phyloP scores from a whole-genome alignment of 2,888 invertebrate species.

The Lochmaea crataegi region DNA sequence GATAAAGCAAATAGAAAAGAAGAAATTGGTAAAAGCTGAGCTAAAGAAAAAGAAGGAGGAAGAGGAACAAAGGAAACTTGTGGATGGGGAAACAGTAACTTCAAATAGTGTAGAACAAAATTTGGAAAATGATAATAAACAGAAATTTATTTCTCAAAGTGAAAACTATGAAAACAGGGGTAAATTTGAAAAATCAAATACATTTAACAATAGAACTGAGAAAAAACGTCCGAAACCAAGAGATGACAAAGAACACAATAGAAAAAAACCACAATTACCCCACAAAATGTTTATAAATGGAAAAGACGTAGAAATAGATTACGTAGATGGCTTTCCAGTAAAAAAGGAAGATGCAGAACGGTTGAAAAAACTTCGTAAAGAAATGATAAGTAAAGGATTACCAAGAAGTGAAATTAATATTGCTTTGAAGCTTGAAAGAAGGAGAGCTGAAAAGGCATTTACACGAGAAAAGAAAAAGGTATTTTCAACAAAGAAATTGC shows the following conservation, averaged over 20 bases:
- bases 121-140: slow-evolving; percentile 39
- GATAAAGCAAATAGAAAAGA: slow-evolving; percentile 52
- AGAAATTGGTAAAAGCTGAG: slow-evolving; percentile 46
- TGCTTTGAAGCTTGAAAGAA: slow-evolving; percentile 76
- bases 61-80: slow-evolving; percentile 24
- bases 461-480: slow-evolving; percentile 75
- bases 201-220: slow-evolving; percentile 28
- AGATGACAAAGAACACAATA: slow-evolving; percentile 56
- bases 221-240: slow-evolving; percentile 40
- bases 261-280: slow-evolving; percentile 53
- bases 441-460: slow-evolving; percentile 79
- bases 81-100: slow-evolving; percentile 33
- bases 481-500: slow-evolving; percentile 54
- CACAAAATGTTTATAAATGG: slow-evolving; percentile 73
- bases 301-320: slow-evolving; percentile 71
- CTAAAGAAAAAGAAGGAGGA: slow-evolving; percentile 41
- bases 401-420: slow-evolving; percentile 75
- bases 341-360: slow-evolving; percentile 77
- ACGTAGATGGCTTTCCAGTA: slow-evolving; percentile 79
- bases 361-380: slow-evolving; percentile 71
- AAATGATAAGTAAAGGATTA: slow-evolving; percentile 75
- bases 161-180: slow-evolving; percentile 40
- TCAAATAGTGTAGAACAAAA: neutral
- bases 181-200: slow-evolving; percentile 34
- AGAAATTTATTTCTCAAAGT: slow-evolving; percentile 37